Evolutionary conservation across 2,797 vertebrate species (phyloP).

Genomic region (Epinephelus awoara): DNA sequence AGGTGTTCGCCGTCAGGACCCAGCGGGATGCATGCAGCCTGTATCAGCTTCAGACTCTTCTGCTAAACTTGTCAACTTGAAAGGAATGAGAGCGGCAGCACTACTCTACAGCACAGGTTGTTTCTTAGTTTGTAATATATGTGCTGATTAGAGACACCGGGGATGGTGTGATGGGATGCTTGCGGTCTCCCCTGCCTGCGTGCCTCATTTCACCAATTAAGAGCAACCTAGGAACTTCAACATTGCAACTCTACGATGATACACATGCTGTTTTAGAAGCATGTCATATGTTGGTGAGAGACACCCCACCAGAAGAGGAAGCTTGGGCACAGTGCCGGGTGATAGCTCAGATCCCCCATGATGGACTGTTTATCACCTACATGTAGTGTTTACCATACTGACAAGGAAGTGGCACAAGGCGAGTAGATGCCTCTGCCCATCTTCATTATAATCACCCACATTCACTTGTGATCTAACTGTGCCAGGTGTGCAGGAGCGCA

Average conservation of each 20-base stretch:
- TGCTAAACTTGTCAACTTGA: neutral
- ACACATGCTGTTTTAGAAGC: constrained; percentile 1
- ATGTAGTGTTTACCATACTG: neutral
- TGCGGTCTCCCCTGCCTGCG: neutral
- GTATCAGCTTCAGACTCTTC: neutral
- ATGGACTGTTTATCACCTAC: neutral
- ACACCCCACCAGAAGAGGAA: no score
- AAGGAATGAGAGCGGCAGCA: neutral
- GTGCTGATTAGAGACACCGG: neutral
- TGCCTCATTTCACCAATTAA: constrained; percentile 2
- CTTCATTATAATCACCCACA: neutral
- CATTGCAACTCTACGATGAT: neutral
- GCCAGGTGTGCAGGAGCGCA: neutral
- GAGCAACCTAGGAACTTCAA: neutral
- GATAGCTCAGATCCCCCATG: neutral
- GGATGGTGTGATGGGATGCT: neutral
- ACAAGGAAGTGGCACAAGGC: neutral
- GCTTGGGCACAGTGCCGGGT: no score
- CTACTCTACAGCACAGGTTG: neutral
- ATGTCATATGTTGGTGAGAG: constrained; percentile 9
- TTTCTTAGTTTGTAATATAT: neutral
- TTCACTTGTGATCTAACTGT: neutral
- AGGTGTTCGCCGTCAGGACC: neutral
- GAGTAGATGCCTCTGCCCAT: neutral
- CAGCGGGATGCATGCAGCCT: neutral